These are phyloP conservation scores for Deilephila elpenor DNA, from an alignment of 2,888 invertebrate species.

Conservation along the genomic window DNA sequence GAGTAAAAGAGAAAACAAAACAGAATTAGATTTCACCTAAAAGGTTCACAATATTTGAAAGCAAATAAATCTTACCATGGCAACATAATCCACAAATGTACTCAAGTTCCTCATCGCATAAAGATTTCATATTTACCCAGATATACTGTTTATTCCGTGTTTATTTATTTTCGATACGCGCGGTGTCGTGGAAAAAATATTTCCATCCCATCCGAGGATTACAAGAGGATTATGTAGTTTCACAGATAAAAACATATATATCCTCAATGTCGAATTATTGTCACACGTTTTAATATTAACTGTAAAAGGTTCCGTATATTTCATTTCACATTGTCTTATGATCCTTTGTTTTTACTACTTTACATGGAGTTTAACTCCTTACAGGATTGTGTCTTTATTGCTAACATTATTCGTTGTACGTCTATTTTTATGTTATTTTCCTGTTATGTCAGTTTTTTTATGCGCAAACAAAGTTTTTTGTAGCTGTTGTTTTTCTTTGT, in stretches of 20 bases:
- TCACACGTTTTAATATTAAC: background rate
- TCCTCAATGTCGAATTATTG: background rate
- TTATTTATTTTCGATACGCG: background rate
- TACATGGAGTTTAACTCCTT: background rate
- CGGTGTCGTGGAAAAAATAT: background rate
- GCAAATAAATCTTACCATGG: constrained; percentile 1
- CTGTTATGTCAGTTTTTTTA: constrained; percentile 2
- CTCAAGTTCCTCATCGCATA: background rate
- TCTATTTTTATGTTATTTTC: constrained; percentile 5
- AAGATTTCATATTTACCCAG: background rate
- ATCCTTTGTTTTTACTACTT: background rate
- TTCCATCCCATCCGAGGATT: constrained; percentile 2
- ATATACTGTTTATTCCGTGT: background rate
- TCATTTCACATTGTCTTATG: background rate
- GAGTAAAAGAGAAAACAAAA: too few relatives aligned
- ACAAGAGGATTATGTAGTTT: constrained; percentile 2
- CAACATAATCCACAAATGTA: background rate
- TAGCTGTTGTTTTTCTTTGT: background rate
- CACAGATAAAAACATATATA: background rate
- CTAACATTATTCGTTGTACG: background rate
- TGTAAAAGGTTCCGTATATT: background rate
- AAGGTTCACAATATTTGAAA: background rate
- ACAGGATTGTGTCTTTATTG: background rate
- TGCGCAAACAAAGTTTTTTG: background rate
- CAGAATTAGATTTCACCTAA: background rate